phyloP scores from a whole-genome alignment of 2,113 vertebrate genomes.

The Anhinga rufa region DNA sequence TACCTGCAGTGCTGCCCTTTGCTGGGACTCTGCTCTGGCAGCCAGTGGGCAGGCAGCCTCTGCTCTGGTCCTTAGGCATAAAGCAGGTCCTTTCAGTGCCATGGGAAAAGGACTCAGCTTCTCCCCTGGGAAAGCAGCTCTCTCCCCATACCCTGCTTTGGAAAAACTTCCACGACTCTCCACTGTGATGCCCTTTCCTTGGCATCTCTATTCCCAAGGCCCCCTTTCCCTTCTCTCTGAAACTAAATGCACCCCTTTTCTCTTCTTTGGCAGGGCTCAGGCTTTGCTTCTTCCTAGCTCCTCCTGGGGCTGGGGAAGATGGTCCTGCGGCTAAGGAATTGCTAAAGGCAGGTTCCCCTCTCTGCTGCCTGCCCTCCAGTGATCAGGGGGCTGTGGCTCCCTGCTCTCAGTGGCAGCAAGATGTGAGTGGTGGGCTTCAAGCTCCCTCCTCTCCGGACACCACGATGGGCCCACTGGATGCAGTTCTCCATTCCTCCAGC shows the following conservation, averaged over 20 bases:
- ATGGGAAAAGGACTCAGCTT: neutral
- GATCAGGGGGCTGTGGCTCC: neutral
- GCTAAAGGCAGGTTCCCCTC: neutral
- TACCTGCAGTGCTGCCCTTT: neutral
- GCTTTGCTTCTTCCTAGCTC: neutral
- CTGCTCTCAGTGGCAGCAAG: neutral
- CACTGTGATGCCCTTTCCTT: neutral
- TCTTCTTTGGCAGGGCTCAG: neutral
- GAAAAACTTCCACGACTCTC: neutral
- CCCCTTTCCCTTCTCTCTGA: neutral
- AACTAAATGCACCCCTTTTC: neutral
- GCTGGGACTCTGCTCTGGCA: neutral
- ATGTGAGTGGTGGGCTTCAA: neutral
- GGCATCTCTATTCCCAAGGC: neutral
- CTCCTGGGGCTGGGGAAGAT: neutral
- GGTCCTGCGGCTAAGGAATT: neutral
- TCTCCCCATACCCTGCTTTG: neutral
- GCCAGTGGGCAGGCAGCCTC: neutral
- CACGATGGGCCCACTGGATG: rapidly evolving
- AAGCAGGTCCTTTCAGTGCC: neutral
- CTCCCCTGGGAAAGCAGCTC: neutral
- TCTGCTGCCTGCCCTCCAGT: neutral
- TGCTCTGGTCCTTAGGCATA: neutral
- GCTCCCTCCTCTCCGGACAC: neutral
- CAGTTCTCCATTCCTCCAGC: neutral